A percentile compares a stretch with the other conserved stretches of the same genome.
phyloP scores from a whole-genome alignment of 2,888 invertebrate genomes.

The Temnothorax ravouxi region DNA sequence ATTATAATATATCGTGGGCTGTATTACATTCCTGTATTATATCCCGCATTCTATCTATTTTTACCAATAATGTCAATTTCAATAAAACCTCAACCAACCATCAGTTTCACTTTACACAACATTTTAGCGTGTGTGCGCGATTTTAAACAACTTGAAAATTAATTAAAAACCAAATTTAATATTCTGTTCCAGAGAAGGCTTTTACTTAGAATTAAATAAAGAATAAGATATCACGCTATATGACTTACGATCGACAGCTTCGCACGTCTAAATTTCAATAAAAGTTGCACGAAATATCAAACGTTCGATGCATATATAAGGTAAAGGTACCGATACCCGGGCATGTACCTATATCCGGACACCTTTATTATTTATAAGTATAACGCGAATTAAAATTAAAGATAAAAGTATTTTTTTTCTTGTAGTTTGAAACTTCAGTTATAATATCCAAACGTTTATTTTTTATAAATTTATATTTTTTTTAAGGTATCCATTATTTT shows the following conservation, averaged over 20 bases:
- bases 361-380: no score
- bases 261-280: neutral
- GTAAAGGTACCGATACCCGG: no score
- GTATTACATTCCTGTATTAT: neutral
- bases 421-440: no score
- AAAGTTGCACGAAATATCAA: neutral
- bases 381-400: no score
- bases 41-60: neutral
- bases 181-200: neutral
- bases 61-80: conserved; percentile 7
- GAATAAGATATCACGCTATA: neutral
- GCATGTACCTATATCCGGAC: no score
- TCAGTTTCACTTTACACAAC: neutral
- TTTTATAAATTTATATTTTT: no score
- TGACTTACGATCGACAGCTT: neutral
- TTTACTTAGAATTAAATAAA: conserved; percentile 10
- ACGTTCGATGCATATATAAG: neutral
- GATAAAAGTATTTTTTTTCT: no score
- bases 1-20: neutral
- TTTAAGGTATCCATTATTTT: no score
- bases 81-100: neutral
- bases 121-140: neutral
- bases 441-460: no score
- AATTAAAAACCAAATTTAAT: neutral
- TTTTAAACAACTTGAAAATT: neutral